phyloP scores from a whole-genome alignment of 2,888 invertebrate genomes.

The Helleia helle region DNA sequence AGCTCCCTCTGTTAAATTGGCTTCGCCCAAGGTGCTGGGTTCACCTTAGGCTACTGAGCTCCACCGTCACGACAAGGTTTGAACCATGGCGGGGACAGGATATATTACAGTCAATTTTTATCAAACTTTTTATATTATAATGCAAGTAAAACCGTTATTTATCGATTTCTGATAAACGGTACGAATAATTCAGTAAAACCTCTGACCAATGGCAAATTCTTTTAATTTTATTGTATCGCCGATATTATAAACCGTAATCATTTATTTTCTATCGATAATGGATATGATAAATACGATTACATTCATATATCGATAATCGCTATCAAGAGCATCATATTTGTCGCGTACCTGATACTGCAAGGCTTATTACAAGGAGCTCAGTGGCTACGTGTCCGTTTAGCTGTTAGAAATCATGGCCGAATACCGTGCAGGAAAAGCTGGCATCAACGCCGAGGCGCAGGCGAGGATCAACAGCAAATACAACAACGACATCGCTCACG shows the following conservation, averaged over 20 bases:
- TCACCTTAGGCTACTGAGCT: too few species aligned
- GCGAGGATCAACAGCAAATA: constrained; percentile 94
- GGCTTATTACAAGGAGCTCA: constrained; percentile 57
- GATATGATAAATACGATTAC: constrained; percentile 30
- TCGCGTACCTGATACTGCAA: constrained; percentile 47
- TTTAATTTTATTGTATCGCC: constrained; percentile 13
- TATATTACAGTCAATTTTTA: too few species aligned
- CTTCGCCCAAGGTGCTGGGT: too few species aligned
- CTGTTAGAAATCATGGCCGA: constrained; percentile 61
- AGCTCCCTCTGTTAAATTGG: too few species aligned
- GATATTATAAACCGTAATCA: constrained; percentile 35
- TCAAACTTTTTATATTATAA: too few species aligned
- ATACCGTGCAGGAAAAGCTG: constrained; percentile 62
- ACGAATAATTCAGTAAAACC: neutral
- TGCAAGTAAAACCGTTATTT: neutral
- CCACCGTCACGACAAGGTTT: too few species aligned
- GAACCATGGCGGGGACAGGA: too few species aligned
- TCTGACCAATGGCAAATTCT: constrained; percentile 2
- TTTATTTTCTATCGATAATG: constrained; percentile 37
- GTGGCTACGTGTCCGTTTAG: constrained; percentile 56
- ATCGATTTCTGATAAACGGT: neutral
- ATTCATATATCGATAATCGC: constrained; percentile 49
- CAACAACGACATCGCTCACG: constrained; percentile 92
- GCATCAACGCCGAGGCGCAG: constrained; percentile 67
- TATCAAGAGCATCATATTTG: constrained; percentile 39